Base-by-base conservation (phyloP, 2,888 invertebrate genomes). In the Drosophila niveifrons region DNA sequence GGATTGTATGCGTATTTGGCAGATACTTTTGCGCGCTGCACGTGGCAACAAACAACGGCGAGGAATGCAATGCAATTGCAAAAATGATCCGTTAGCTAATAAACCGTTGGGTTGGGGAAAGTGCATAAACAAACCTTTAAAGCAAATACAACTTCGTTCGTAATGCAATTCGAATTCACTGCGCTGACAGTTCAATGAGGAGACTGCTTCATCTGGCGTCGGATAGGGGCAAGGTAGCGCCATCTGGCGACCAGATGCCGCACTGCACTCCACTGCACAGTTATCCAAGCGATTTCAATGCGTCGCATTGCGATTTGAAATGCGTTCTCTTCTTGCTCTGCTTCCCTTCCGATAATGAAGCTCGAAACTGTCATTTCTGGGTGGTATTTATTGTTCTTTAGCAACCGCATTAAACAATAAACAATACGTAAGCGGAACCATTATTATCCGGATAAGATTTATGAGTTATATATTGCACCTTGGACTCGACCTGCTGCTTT, bases 241-340 rank as follows among this genome's bases (percentile, higher is more conserved):
- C 85, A 85, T 89, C 66, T 85, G 89, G 89, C 52, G 48, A 52
- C 62, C 89, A 85, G 77, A 84, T 85, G 85, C 59, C 10, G 41
- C 50, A 47, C 18, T 56, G 52, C 56, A 39, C 7, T 10, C 13
- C 51, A 43, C 39, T 0, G 18, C n/a, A n/a, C n/a, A 55, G 56
- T 44, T 63, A 50, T 67, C 47, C 63, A 47, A 11, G 50, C 51
- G 39, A 47, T 34, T 61, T 29, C 52, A 57, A 23, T 39, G 52
- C 18, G 23, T 39, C 36, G 52, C 18, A 13, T 39, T 18, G 23
- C n/a, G 34, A 36, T 36, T 51, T 51, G 8, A 18, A 47, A 23
- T 13, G 15, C 29, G 46, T 17, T 39, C 17, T 43, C 31, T 13
- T 6, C 13, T 53, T 48, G 17, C 15, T 44, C 50, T 46, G 11